These are phyloP conservation scores for Edolisoma coerulescens DNA, from an alignment of 2,113 vertebrate genomes.

Conservation along the genomic window DNA sequence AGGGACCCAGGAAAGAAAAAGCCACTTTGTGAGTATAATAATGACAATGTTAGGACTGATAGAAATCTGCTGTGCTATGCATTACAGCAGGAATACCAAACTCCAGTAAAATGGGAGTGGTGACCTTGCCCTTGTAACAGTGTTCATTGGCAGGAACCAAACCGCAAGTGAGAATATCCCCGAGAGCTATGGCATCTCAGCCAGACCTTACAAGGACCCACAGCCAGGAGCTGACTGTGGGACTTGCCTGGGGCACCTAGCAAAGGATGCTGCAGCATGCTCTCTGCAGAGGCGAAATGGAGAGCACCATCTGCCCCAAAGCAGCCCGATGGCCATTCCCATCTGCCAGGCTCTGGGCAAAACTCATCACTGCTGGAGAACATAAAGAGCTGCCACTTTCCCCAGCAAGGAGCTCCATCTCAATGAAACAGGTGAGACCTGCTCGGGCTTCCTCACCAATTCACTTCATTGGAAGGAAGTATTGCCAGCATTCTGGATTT, in stretches of 20 bases:
- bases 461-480: background rate
- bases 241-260: background rate
- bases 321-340: background rate
- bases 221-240: background rate
- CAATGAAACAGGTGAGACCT: background rate
- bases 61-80: background rate
- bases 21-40: background rate
- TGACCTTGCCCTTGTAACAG: background rate
- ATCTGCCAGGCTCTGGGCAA: background rate
- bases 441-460: background rate
- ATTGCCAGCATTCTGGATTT: background rate
- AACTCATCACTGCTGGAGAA: background rate
- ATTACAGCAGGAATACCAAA: background rate
- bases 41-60: background rate
- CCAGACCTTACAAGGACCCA: background rate
- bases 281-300: background rate
- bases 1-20: background rate
- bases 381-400: background rate
- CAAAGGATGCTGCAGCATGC: background rate
- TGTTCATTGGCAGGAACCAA: background rate
- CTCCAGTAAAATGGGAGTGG: background rate
- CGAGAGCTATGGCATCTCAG: background rate
- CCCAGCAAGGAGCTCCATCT: background rate
- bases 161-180: background rate
- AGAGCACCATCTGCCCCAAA: background rate